Conservation (phyloP, 2,888 invertebrate genomes). For the Lithophane semibrunnea region DNA sequence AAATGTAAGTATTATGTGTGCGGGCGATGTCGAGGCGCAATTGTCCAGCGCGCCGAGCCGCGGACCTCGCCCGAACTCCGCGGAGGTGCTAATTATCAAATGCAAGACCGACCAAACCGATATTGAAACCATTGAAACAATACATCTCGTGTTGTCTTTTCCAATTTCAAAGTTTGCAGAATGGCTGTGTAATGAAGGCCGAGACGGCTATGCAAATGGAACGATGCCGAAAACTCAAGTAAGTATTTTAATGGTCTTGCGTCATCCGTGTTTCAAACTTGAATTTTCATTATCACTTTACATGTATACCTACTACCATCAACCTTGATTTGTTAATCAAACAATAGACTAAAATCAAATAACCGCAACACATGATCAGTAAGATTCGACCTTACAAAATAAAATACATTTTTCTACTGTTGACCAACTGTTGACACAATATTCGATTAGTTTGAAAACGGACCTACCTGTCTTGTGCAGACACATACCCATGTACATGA, state of each 20-base stretch:
- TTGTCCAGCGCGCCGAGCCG: conserved; percentile 73
- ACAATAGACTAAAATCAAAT: conserved; percentile 89
- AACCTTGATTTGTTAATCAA: conserved; percentile 90
- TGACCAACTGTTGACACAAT: conserved; percentile 75
- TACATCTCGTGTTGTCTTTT: conserved; percentile 88
- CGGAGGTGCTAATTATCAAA: conserved; percentile 90
- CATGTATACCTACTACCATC: conserved; percentile 85
- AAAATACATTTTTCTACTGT: conserved; percentile 80
- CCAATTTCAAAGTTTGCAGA: conserved; percentile 90
- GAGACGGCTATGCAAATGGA: conserved; percentile 88
- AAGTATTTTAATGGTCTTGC: conserved; percentile 90
- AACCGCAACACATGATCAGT: conserved; percentile 86
- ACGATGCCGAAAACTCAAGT: conserved; percentile 88
- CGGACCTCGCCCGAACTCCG: conserved; percentile 73
- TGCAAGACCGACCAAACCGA: conserved; percentile 88
- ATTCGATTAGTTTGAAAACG: conserved; percentile 69
- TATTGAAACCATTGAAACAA: conserved; percentile 90
- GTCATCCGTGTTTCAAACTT: conserved; percentile 90
- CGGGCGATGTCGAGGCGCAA: conserved; percentile 75
- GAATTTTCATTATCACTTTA: conserved; percentile 90
- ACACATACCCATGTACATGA: conserved; percentile 30
- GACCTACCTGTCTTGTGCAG: conserved; percentile 38
- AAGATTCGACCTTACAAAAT: conserved; percentile 82
- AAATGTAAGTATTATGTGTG: conserved; percentile 83
- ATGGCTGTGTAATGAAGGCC: conserved; percentile 89